Conservation (phyloP, 2,113 vertebrate species). For the Spermophilus dauricus region DNA sequence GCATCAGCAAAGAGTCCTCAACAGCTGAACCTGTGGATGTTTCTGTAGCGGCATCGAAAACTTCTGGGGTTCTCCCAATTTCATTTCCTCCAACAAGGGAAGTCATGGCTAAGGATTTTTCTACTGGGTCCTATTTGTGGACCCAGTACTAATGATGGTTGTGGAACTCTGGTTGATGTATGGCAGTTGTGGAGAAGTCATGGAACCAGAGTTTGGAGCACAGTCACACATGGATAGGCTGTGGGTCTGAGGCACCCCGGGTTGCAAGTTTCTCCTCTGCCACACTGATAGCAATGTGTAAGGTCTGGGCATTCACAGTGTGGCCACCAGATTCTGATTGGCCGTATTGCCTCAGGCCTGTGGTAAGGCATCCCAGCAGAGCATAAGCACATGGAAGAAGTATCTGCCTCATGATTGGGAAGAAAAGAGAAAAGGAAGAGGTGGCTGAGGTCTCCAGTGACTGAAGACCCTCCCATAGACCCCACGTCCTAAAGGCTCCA, state of each 20-base stretch:
- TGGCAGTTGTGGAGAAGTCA: neutral
- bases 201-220: neutral
- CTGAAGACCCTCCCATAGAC: neutral
- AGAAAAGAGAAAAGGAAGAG: neutral
- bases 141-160: too few relatives aligned
- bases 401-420: neutral
- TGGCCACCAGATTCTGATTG: neutral
- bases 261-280: neutral
- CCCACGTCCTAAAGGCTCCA: neutral
- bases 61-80: neutral
- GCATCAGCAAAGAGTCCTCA: neutral
- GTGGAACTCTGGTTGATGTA: too few relatives aligned
- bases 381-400: neutral
- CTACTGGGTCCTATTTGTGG: neutral
- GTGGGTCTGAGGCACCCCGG: neutral
- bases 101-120: neutral
- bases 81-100: neutral
- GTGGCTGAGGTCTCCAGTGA: neutral
- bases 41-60: neutral
- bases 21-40: neutral
- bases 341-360: too few relatives aligned
- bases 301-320: neutral
- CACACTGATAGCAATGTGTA: neutral
- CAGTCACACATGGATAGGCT: too few relatives aligned
- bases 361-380: neutral